A percentile compares a stretch with the other conserved stretches of the same genome.
These are phyloP conservation scores for Brassicogethes aeneus DNA, from an alignment of 2,888 invertebrate species.

Conservation along the genomic window DNA sequence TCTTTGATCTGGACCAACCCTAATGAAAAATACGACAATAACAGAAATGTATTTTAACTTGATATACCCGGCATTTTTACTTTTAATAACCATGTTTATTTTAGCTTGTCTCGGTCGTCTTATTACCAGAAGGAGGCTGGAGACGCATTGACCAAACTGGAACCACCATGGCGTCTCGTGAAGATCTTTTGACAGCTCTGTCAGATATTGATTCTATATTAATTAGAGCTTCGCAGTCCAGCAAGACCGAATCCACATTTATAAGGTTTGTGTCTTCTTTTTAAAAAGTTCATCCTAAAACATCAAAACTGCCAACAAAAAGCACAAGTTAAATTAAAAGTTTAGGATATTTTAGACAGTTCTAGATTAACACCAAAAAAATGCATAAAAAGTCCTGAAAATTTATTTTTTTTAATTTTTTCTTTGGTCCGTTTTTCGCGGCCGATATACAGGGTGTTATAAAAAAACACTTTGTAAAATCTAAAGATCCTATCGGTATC, in stretches of 20 bases:
- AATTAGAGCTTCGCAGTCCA: constrained; percentile 69
- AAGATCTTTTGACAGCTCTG: constrained; percentile 77
- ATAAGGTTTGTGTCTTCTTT: no score
- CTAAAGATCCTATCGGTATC: no score
- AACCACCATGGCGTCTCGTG: constrained; percentile 56
- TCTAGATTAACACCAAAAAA: no score
- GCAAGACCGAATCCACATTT: constrained; percentile 53
- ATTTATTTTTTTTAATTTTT: no score
- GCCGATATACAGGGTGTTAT: no score
- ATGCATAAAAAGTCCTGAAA: no score
- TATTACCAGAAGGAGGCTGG: constrained; percentile 60
- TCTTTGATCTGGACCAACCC: constrained; percentile 70
- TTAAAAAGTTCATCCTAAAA: no score
- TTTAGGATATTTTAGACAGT: no score
- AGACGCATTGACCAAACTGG: constrained; percentile 45
- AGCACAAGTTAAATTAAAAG: no score
- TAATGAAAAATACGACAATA: constrained; percentile 47
- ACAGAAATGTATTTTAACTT: constrained; percentile 1
- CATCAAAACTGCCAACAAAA: no score
- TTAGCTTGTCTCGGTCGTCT: constrained; percentile 53
- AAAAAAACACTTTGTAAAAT: no score
- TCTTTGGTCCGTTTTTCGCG: no score
- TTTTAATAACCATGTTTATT: constrained; percentile 12
- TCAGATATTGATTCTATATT: constrained; percentile 74
- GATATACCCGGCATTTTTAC: neutral